phyloP scores from a whole-genome alignment of 2,113 vertebrate species.

The Donacobius atricapilla region DNA sequence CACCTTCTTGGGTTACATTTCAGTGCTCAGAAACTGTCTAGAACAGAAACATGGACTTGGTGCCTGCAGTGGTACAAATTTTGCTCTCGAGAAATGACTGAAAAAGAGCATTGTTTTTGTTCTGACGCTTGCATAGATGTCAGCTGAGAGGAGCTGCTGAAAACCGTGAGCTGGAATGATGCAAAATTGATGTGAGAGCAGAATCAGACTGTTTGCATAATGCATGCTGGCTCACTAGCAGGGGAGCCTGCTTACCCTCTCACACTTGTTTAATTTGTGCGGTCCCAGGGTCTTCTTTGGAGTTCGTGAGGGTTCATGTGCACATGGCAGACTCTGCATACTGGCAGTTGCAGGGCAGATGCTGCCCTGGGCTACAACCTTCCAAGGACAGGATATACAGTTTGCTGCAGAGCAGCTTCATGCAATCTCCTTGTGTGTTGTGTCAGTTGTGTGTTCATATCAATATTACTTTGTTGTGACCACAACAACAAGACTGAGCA shows the following conservation, averaged over 20 bases:
- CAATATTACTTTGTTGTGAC: not conserved
- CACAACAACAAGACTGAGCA: not conserved
- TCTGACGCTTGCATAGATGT: not conserved
- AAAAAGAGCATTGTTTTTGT: slow-evolving; percentile 20
- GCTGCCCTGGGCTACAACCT: not conserved
- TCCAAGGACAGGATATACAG: not conserved
- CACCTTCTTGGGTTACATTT: not conserved
- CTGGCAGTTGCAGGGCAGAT: not conserved
- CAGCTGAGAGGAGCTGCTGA: slow-evolving; percentile 21
- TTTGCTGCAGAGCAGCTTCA: not conserved
- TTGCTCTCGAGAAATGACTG: not conserved
- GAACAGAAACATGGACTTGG: not conserved
- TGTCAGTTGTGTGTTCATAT: not conserved
- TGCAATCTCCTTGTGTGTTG: not conserved
- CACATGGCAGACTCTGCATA: not conserved
- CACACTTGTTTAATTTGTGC: not conserved
- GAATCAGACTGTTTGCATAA: not conserved
- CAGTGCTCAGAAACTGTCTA: not conserved
- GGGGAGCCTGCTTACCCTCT: not conserved
- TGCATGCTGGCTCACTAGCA: not conserved
- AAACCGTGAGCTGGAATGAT: slow-evolving; percentile 13
- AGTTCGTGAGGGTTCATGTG: not conserved
- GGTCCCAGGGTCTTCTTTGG: not conserved
- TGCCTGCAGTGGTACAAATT: not conserved
- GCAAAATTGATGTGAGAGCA: slow-evolving; percentile 34